Base-by-base conservation (phyloP, 2,888 invertebrate genomes). In the Tipula lateralis region DNA sequence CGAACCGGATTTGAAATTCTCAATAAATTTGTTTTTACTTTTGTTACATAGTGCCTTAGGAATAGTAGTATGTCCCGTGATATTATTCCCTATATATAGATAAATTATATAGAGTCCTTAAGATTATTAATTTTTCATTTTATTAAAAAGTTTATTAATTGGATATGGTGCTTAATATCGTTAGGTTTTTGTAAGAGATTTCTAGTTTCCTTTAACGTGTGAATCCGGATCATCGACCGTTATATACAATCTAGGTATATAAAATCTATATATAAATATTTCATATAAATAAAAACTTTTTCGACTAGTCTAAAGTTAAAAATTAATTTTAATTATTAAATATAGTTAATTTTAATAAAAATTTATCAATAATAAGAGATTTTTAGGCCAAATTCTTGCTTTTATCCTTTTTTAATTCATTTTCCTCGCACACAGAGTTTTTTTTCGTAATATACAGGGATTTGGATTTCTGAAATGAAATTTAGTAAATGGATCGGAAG, bases 21-120 rank as follows among this genome's bases (percentile, higher is more conserved):
- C 24, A 19, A 66, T n/a, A 24, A 66, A 50, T 24, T 66, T 66
- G 19, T 24, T 66, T 24, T 66, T 66, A 24, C 12, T 50, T 66
- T 66, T 66, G 66, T 66, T 66, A 66, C 66, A 66, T 66, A 66
- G 66, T 66, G 66, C 66, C 66, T 66, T 66, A 66, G 66, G 66
- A 66, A 66, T 66, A 66, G 66, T 24, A 44, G 66, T 66, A 66
- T 66, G 9, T 66, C 66, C 66, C 66, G 66, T 66, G 66, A 66
- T 66, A 66, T 66, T 24, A 66, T 66, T 66, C 66, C 66, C 66
- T 24, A 24, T 66, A 66, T 66, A 44, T 44, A 44, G n/a, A 44
- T 44, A 7, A 44, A 66, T 24, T 66, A 66, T 66, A 66, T 9
- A 24, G 1, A 66, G 19, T 24, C 66, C 66, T 24, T 24, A 66